Evolutionary conservation across 2,888 invertebrate genomes (phyloP), one percentile per base, ranked within the genome.

Genomic region (Hirudinaria manillensis): DNA sequence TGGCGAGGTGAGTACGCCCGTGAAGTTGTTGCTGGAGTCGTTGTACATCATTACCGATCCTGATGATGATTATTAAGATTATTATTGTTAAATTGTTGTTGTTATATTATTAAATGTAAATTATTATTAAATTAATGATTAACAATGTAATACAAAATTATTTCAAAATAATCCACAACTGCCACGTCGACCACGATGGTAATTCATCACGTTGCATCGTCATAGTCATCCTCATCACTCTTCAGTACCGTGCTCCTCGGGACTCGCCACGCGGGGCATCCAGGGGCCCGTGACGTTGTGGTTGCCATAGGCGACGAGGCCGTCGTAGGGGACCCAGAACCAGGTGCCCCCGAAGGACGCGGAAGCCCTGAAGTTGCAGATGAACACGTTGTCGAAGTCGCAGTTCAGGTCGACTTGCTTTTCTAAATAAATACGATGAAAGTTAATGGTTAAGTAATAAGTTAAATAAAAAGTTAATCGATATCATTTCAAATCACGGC

Each of bases 11-110:
- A 61, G 24, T 24, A 61, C 29, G 13, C 61, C 61, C 61, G 21
- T 61, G 24, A 16, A 27, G 61, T 61, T 61, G 61, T 61, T 61
- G 1, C 4, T 6, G 61, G 61, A 16, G 27, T 61, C 29, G 61
- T 61, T 61, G 61, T 27, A 61, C 61, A 61, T 19, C 61, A 61
- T 61, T 7, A 61, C 61, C 27, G 61, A 61, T 6, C 61, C 61
- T 61, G 61, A 27, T 24, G 6, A 21, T 53, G 21, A 16, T 19
- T 53, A 21, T 53, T 53, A n/a, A n/a, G n/a, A n/a, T n/a, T n/a
- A n/a, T n/a, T n/a, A n/a, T n/a, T n/a, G n/a, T n/a, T n/a, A n/a
- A n/a, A n/a, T n/a, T n/a, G n/a, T n/a, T n/a, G 36, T 45, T 45
- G 45, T 45, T 16, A 45, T 61, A n/a, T 1, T 61, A 61, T 1